Percentiles rank a stretch among this genome's conserved stretches.
phyloP scores from a whole-genome alignment of 2,113 vertebrate genomes.

The Gavia stellata region DNA sequence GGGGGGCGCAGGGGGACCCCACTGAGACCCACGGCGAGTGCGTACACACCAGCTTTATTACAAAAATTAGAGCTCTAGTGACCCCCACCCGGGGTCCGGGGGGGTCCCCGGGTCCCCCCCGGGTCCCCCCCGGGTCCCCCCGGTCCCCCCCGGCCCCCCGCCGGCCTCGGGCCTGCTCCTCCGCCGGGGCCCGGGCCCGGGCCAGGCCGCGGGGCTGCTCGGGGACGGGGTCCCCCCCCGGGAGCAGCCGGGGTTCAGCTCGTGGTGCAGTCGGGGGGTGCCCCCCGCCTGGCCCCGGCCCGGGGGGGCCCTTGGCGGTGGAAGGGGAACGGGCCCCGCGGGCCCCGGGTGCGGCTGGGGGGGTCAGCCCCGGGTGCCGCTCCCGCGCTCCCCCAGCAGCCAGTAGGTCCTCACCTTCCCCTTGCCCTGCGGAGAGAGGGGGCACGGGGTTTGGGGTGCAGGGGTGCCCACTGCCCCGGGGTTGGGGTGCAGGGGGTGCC shows the following conservation, averaged over 20 bases:
- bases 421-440: conserved; percentile 70
- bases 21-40: neutral
- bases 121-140: neutral
- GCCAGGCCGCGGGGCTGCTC: neutral
- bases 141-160: neutral
- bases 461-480: neutral
- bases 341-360: neutral
- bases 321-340: neutral
- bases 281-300: neutral
- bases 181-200: neutral
- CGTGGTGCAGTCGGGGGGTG: neutral
- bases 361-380: conserved; percentile 50
- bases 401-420: conserved; percentile 86
- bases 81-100: neutral
- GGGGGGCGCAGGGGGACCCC: neutral
- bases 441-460: no score
- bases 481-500: neutral
- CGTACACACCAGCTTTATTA: neutral
- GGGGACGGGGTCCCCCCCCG: neutral
- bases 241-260: neutral
- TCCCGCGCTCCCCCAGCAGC: conserved; percentile 76
- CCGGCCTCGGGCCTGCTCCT: neutral
- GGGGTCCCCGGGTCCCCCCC: neutral
- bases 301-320: neutral
- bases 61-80: neutral